Conservation (phyloP, 2,113 vertebrate species). For the Xenus cinereus region DNA sequence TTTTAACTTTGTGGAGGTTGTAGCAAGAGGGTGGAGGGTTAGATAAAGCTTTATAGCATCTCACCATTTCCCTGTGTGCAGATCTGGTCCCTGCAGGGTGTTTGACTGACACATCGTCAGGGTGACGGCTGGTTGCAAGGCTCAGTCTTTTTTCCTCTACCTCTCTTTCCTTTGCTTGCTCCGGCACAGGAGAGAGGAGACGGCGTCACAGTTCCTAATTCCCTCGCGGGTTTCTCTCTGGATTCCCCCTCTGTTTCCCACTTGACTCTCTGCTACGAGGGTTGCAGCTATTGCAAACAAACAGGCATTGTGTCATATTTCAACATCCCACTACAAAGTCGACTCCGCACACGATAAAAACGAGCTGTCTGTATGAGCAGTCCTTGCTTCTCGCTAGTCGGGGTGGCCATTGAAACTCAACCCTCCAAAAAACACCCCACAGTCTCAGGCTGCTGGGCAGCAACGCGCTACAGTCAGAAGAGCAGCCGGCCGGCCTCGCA, state of each 20-base stretch:
- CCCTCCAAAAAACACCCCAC: neutral
- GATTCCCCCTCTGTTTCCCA: conserved; percentile 57
- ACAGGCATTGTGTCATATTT: conserved; percentile 66
- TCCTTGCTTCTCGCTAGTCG: conserved; percentile 2
- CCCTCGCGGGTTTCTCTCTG: conserved; percentile 46
- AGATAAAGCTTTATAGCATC: conserved; percentile 82
- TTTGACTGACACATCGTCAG: conserved; percentile 85
- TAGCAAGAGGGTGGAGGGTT: conserved; percentile 76
- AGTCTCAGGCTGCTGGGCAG: neutral
- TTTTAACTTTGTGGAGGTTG: conserved; percentile 83
- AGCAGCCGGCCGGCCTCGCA: neutral
- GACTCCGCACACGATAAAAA: neutral
- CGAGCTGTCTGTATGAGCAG: conserved; percentile 23
- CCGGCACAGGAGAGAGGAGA: conserved; percentile 48
- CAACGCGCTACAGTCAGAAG: neutral
- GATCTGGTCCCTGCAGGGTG: conserved; percentile 79
- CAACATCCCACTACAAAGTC: conserved; percentile 53
- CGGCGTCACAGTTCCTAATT: conserved; percentile 62
- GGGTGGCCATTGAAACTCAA: conserved; percentile 45
- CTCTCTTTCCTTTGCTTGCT: conserved; percentile 70
- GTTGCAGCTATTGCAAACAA: conserved; percentile 72
- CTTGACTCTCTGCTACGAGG: conserved; percentile 44
- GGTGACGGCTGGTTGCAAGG: conserved; percentile 49
- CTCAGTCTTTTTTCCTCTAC: conserved; percentile 61
- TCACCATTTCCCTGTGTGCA: conserved; percentile 88